Evolutionary conservation across 2,888 invertebrate species (phyloP), one percentile per base, ranked within the genome.

Genomic region (Drosophila yooni): DNA sequence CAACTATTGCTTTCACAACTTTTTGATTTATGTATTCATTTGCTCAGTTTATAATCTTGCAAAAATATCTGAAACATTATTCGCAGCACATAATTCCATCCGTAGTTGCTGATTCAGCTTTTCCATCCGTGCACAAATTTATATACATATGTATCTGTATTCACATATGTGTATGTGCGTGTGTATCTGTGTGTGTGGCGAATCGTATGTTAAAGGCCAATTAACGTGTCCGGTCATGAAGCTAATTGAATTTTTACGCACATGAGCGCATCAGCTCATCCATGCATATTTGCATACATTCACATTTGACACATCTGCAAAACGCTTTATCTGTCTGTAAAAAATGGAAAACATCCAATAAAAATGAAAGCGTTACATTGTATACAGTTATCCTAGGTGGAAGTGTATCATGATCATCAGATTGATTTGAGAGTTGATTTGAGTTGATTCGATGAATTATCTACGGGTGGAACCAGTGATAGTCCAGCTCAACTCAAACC

Each of bases 221-320:
- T 84, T 87, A 84, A 81, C 81, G 72, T 70, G 75, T 57, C 67
- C 72, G 66, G 71, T 61, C 79, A 70, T 74, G 75, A 74, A 70
- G 60, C 58, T 84, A 87, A 84, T 84, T 84, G 79, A 82, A 84
- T 84, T 68, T 66, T 68, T 66, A 52, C 71, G 50, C 81, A 76
- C 84, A 73, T 76, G 78, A 81, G 27, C 72, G 84, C 71, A 67
- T 48, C 18, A 46, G 66, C 66, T 58, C 61, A 60, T 63, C 51
- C 69, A 65, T 74, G 64, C 59, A 64, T 57, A 79, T 79, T 64
- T 62, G 53, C 48, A 70, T 64, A 59, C 53, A 65, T 70, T 52
- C 58, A 52, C 29, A 38, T 29, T 29, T 51, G 56, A 72, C 58
- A 76, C 51, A 58, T 64, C 29, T 48, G 29, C 51, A 56, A 43